Evolutionary conservation across 1,140 invertebrate species (phyloP).

Genomic region (Chionoecetes opilio): DNA sequence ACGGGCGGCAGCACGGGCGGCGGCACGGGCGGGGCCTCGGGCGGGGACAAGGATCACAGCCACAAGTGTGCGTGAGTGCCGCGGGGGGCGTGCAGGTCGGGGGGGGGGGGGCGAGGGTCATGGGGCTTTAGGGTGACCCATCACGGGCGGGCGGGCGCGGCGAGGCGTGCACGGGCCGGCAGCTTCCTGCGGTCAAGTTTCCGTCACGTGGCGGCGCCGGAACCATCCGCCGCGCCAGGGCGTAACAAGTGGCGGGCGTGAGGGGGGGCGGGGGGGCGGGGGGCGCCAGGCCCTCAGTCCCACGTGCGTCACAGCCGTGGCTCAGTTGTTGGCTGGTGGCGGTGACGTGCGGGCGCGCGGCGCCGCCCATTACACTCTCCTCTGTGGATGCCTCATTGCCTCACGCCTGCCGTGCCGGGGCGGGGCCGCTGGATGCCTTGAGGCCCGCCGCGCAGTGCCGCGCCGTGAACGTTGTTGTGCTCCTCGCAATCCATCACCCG

Average conservation of each 20-base stretch:
- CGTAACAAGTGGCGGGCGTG: background rate
- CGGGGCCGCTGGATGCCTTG: background rate
- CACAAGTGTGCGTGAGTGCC: background rate
- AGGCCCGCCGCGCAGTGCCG: background rate
- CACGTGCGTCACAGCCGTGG: conserved; percentile 8
- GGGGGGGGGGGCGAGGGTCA: background rate
- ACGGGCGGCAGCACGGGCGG: too few species aligned
- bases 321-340: conserved; percentile 24
- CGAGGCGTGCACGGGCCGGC: background rate
- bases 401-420: background rate
- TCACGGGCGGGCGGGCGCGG: background rate
- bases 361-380: background rate
- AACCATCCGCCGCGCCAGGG: background rate
- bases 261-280: background rate
- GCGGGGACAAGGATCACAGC: background rate
- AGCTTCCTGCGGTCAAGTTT: background rate
- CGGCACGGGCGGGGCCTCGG: too few species aligned
- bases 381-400: background rate
- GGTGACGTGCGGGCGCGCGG: conserved; percentile 21
- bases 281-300: background rate
- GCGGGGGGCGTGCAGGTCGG: background rate
- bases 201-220: background rate
- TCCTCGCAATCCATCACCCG: background rate
- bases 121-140: background rate
- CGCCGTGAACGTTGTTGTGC: background rate